Base-by-base conservation (phyloP, 2,113 vertebrate genomes). In the Leucosticte australis region DNA sequence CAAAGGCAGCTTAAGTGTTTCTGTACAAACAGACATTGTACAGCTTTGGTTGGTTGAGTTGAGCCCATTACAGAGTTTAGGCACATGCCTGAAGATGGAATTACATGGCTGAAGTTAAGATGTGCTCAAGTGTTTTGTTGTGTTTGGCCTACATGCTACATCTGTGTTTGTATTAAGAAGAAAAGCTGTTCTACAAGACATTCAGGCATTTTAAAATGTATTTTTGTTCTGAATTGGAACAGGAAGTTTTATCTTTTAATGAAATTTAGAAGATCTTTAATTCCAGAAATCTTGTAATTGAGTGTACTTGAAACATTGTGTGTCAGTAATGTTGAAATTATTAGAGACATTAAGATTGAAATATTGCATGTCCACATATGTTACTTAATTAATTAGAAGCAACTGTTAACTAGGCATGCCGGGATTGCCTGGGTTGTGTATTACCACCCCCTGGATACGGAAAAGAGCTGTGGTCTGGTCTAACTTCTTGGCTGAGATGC, bases 81-180 rank as follows among this genome's bases (percentile, higher is more conserved):
- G 83, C 68, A 74, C 71, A 55, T 83, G 90, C 52, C 80, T 94
- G 19, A 91, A 64, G 73, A 89, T 73, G 77, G 62, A 93, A 87
- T 88, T 93, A 76, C 42, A 53, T 0, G 5, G n/a, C 63, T 82
- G 74, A 75, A 89, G 24, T 91, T 70, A 92, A 87, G 83, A 95
- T 56, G 49, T 83, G 39, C 76, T 70, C 14, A 50, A 94, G 79
- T 49, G 15, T 83, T 95, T 84, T 97, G 91, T 85, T 92, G 64
- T 77, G 64, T n/a, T 90, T 69, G 57, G 77, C 74, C 92, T 91
- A 84, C 77, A 75, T 6, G 11, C n/a, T 94, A 68, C 95, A 95
- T 96, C 94, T 96, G 93, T 96, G 95, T 95, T 95, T 96, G 84
- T 95, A 94, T 95, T 84, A 92, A 41, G 49, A 91, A 57, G 69